phyloP scores from a whole-genome alignment of 2,888 invertebrate genomes.

The Drosophila helvetica region DNA sequence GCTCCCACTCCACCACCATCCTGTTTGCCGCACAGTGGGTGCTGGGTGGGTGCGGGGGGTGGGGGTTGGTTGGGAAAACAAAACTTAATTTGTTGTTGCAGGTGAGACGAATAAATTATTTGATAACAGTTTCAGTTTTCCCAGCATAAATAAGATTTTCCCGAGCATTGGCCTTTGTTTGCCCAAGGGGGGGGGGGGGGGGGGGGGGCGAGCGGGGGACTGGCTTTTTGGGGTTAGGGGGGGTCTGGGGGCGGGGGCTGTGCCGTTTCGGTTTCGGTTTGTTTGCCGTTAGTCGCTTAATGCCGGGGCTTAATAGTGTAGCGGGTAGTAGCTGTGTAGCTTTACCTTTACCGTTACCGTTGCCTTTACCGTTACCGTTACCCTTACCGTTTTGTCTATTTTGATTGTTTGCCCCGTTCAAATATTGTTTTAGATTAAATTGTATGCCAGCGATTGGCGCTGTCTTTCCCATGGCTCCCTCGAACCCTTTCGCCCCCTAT shows the following conservation, averaged over 20 bases:
- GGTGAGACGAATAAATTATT: conserved; percentile 77
- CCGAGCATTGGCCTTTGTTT: conserved; percentile 41
- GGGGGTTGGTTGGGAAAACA: conserved; percentile 39
- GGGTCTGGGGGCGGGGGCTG: background rate
- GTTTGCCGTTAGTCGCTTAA: conserved; percentile 65
- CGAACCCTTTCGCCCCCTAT: background rate
- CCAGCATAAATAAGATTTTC: conserved; percentile 72
- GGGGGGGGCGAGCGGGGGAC: too few species aligned
- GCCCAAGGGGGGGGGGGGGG: conserved; percentile 4
- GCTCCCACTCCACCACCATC: conserved; percentile 6
- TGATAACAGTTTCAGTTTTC: conserved; percentile 69
- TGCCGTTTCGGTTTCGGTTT: conserved; percentile 16
- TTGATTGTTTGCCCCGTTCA: conserved; percentile 53
- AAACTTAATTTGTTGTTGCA: conserved; percentile 78
- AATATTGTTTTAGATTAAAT: conserved; percentile 58
- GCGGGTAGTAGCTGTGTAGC: background rate
- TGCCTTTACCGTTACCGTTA: too few species aligned
- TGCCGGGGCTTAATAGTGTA: conserved; percentile 68
- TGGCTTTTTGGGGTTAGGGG: background rate
- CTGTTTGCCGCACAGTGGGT: conserved; percentile 18
- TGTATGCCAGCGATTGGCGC: conserved; percentile 49
- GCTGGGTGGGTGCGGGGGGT: conserved; percentile 27
- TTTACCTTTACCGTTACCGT: too few species aligned
- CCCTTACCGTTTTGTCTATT: conserved; percentile 52
- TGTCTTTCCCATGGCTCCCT: background rate